phyloP scores from a whole-genome alignment of 2,113 vertebrate species.

The Panthera uncia region DNA sequence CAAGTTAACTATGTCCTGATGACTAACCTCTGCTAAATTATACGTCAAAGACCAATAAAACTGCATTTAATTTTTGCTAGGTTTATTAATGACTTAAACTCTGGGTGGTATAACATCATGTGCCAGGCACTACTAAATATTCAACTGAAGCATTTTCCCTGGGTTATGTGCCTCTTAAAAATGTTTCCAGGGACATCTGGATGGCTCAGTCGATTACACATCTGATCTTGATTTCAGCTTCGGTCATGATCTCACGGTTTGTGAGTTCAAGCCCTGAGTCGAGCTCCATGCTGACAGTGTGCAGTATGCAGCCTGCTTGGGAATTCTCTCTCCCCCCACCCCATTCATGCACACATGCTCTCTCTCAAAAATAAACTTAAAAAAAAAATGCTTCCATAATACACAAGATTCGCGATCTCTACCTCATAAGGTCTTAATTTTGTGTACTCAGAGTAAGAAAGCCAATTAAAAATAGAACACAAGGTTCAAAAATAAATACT shows the following conservation, averaged over 20 bases:
- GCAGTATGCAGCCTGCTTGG: no score
- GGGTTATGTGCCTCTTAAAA: neutral
- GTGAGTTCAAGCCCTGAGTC: no score
- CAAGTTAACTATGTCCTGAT: neutral
- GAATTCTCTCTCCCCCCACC: no score
- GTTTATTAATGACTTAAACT: neutral
- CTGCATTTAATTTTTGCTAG: neutral
- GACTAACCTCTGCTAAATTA: neutral
- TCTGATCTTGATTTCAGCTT: no score
- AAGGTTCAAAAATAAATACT: slow-evolving; percentile 8
- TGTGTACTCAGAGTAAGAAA: neutral
- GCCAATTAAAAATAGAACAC: neutral
- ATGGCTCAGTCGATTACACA: no score
- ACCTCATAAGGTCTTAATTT: neutral
- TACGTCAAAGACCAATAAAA: neutral
- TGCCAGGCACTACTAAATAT: neutral
- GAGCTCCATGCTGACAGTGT: no score
- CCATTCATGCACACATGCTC: no score
- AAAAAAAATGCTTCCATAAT: slow-evolving; percentile 2
- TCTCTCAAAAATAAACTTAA: no score
- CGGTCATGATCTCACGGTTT: no score
- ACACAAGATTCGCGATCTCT: neutral
- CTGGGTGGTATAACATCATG: neutral
- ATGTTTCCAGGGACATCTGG: neutral
- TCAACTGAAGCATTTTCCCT: neutral